Evolutionary conservation across 2,113 vertebrate species (phyloP), one percentile per base, ranked within the genome.

Genomic region (Tringa solitaria): DNA sequence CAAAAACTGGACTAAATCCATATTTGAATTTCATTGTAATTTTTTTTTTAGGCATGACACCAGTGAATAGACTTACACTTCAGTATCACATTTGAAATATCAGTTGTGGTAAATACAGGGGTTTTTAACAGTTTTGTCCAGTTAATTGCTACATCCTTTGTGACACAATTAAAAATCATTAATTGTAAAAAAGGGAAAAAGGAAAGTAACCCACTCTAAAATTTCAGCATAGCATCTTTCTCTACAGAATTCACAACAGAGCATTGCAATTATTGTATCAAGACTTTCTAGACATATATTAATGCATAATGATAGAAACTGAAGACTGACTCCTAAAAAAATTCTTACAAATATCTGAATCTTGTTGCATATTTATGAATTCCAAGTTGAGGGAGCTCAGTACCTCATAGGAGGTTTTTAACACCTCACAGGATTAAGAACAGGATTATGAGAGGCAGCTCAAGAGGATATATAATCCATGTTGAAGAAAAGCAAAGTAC

Each of bases 331-430:
- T 75, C 26, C 21, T 64, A 50, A 80, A 76, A 88, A 83, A 84
- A 67, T 9, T 78, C 30, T 73, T 90, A 24, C 9, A 51, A 51
- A 43, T 77, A 77, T 63, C 24, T 80, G 39, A 70, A 77, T 39
- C 10, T 78, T 75, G 12, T 50, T 96, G 43, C 78, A 81, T 95
- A 96, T 91, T 84, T 87, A 94, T 89, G 70, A 72, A 73, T 65
- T 74, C 54, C 80, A 74, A 91, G 14, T 11, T 73, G 63, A 88
- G 14, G 21, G 27, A 79, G 9, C 27, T 88, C 50, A 88, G 17
- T 61, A 80, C 27, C 33, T 90, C 57, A 65, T 11, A 90, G 53
- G 75, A 95, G 30, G 30, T n/a, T 72, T 90, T 90, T 74, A 83
- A 90, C 37, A 84, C 24, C 45, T 77, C 53, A 46, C 10, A 70